These are phyloP conservation scores for Dendroctonus valens DNA, from an alignment of 1,140 invertebrate species.

Conservation along the genomic window DNA sequence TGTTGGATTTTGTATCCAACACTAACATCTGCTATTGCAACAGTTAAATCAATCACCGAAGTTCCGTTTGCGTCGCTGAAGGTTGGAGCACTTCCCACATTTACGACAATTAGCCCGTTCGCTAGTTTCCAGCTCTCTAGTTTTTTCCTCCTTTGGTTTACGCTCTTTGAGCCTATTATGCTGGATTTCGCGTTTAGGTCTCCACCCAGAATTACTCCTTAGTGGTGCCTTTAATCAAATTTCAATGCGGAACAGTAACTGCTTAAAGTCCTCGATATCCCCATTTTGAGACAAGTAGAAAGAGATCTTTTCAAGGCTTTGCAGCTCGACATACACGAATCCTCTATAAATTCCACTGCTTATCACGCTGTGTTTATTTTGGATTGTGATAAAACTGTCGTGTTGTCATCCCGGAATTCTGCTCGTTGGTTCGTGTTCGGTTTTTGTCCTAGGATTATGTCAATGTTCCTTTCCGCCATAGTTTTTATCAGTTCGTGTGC, in stretches of 20 bases:
- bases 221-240: background rate
- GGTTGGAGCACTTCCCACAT: background rate
- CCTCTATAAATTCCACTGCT: background rate
- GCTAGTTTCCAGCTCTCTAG: background rate
- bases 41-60: background rate
- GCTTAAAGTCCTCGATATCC: background rate
- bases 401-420: background rate
- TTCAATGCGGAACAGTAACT: background rate
- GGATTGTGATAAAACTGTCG: too few relatives aligned
- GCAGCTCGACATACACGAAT: background rate
- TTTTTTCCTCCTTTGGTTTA: background rate
- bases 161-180: background rate
- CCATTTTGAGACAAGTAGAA: background rate
- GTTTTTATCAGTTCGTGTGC: background rate
- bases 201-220: background rate
- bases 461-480: background rate
- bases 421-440: background rate
- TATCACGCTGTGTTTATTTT: background rate
- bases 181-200: slow-evolving; percentile 1
- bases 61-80: background rate
- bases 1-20: too few relatives aligned
- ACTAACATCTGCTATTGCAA: background rate
- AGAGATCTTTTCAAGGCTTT: background rate
- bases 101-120: background rate
- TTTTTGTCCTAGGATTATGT: slow-evolving; percentile 3